phyloP scores from a whole-genome alignment of 2,797 vertebrate genomes.

The Podargus strigoides region DNA sequence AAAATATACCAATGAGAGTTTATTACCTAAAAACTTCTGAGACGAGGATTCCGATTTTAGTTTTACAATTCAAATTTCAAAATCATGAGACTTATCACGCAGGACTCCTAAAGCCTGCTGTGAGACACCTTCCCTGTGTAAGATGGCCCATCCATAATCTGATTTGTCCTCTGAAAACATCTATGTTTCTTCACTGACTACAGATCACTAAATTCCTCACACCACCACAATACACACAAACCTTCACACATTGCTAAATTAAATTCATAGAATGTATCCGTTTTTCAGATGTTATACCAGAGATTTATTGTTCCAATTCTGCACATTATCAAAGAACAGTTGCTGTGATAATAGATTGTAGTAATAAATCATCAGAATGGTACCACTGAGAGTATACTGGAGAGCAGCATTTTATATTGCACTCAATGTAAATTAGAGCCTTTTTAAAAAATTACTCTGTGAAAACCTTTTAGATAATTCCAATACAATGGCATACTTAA shows the following conservation, averaged over 20 bases:
- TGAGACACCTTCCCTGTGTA: too few relatives aligned
- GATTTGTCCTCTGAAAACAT: not conserved
- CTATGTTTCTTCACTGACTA: not conserved
- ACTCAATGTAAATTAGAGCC: not conserved
- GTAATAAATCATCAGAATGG: slow-evolving; percentile 14
- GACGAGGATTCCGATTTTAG: not conserved
- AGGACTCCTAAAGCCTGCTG: not conserved
- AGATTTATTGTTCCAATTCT: slow-evolving; percentile 27
- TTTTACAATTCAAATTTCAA: not conserved
- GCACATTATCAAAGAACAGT: not conserved
- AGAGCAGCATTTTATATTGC: not conserved
- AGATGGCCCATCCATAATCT: not conserved
- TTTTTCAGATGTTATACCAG: not conserved
- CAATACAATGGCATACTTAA: not conserved
- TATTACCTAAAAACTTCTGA: not conserved
- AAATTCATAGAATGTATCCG: not conserved
- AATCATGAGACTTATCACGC: not conserved
- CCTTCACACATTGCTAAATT: not conserved
- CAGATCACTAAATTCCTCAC: not conserved
- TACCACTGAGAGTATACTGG: not conserved
- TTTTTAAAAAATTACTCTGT: not conserved
- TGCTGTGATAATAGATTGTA: not conserved
- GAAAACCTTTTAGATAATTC: not conserved
- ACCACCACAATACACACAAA: not conserved
- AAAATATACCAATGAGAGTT: not conserved